A percentile compares a stretch with the other conserved stretches of the same genome.
Evolutionary conservation across 2,113 vertebrate genomes (phyloP).

Genomic region (Xyrauchen texanus): DNA sequence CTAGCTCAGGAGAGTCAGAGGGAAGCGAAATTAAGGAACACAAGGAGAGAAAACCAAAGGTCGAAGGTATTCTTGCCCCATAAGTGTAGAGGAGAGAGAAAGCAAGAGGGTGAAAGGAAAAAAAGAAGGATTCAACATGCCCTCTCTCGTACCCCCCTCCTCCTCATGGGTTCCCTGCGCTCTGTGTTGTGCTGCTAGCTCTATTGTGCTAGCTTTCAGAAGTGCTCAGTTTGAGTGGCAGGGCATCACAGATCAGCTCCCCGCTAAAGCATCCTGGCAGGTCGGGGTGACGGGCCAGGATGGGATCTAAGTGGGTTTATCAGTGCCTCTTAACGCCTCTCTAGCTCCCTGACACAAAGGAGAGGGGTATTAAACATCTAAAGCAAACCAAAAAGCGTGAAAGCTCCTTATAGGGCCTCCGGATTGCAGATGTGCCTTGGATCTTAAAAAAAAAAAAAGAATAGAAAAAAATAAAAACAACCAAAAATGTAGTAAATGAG

Average conservation of each 20-base stretch:
- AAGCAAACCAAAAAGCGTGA: slow-evolving; percentile 99
- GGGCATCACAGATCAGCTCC: slow-evolving; percentile 99
- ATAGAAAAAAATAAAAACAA: slow-evolving; percentile 3
- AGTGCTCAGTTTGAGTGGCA: slow-evolving; percentile 99
- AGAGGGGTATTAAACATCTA: slow-evolving; percentile 99
- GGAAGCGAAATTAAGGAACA: neutral
- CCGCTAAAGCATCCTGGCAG: slow-evolving; percentile 98
- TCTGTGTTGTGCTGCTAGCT: slow-evolving; percentile 69
- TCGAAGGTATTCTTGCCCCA: slow-evolving; percentile 27
- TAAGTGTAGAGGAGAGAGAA: slow-evolving; percentile 33
- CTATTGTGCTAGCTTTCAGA: slow-evolving; percentile 98
- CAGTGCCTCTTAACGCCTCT: slow-evolving; percentile 99
- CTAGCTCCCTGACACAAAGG: slow-evolving; percentile 99
- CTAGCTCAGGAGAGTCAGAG: no score
- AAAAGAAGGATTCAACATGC: slow-evolving; percentile 24
- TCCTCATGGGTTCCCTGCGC: slow-evolving; percentile 67
- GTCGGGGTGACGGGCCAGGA: slow-evolving; percentile 98
- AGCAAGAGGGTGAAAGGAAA: slow-evolving; percentile 10
- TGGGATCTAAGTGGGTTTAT: slow-evolving; percentile 99
- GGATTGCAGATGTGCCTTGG: slow-evolving; percentile 97
- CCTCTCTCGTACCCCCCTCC: slow-evolving; percentile 12
- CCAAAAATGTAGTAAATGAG: neutral
- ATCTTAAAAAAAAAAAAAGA: slow-evolving; percentile 79
- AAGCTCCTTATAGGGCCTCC: slow-evolving; percentile 98
- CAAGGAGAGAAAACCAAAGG: slow-evolving; percentile 23